Base-by-base conservation (phyloP, 2,113 vertebrate genomes). In the Probosciger aterrimus region DNA sequence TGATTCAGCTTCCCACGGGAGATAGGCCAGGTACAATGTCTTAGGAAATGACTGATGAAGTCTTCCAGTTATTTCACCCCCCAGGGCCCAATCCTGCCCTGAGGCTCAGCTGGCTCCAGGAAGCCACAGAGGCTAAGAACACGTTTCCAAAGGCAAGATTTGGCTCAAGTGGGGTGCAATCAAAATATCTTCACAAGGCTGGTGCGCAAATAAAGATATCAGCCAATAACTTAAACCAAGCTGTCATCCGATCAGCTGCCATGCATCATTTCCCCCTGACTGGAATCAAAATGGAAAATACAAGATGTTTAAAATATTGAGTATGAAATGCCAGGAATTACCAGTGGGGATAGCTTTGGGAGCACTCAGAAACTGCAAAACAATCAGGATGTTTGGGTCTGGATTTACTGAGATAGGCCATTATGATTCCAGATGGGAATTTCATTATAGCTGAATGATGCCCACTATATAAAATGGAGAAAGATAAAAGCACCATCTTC, bases 231-330 rank as follows among this genome's bases (percentile, higher is more conserved):
- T 96, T 91, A 89, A 86, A 95, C 77, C 94, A 96, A 96, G 96
- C 95, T 95, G 95, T 93, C 95, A 89, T 94, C 94, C 85, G 81
- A 95, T 96, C 86, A 57, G 89, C 95, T 97, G 95, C 86, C 96
- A 96, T 92, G 76, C 78, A 97, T 87, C 93, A 95, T 85, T 97
- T 97, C 93, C 94, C 76, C 88, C 94, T 23, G 52, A 60, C 86
- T 95, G 91, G 94, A 97, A 96, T 62, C 89, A 79, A 92, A 92
- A 93, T 64, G 91, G 94, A 96, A 97, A 97, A 97, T 95, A 95
- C 91, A 96, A 97, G 94, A 97, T 97, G 95, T 94, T 91, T 95
- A 82, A 86, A 95, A 79, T 87, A 92, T 0, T 91, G 83, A 52
- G 75, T 84, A 91, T 85, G 62, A 96, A 95, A 93, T 91, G 93